Conservation (phyloP, 2,888 invertebrate species). For the Chrysolina oricalcia region DNA sequence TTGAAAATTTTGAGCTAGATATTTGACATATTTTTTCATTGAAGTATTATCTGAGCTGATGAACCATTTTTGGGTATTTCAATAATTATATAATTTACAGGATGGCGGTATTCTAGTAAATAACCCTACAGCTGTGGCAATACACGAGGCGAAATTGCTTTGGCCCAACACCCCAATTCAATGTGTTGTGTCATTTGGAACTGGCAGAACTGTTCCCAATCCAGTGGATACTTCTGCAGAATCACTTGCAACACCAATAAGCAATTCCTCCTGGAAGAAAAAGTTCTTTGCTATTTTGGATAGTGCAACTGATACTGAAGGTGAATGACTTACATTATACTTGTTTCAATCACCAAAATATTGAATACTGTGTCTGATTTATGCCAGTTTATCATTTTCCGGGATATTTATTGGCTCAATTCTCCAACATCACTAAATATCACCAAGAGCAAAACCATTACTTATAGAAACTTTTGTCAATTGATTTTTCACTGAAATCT, state of each 20-base stretch:
- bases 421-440: too few relatives aligned
- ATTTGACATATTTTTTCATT: too few relatives aligned
- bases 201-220: conserved; percentile 76
- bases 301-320: conserved; percentile 91
- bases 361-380: too few relatives aligned
- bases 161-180: conserved; percentile 85
- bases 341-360: too few relatives aligned
- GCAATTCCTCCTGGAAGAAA: conserved; percentile 80
- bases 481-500: too few relatives aligned
- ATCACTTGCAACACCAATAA: conserved; percentile 60
- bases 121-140: conserved; percentile 90
- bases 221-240: conserved; percentile 63
- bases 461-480: too few relatives aligned
- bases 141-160: conserved; percentile 89
- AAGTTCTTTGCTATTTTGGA: conserved; percentile 88
- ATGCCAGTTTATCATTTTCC: too few relatives aligned
- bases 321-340: conserved; percentile 68
- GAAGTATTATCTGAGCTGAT: too few relatives aligned
- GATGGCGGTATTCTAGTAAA: conserved; percentile 90
- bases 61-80: neutral
- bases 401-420: too few relatives aligned
- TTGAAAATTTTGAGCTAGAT: too few relatives aligned
- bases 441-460: too few relatives aligned
- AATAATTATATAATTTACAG: conserved; percentile 66
- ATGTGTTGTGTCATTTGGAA: conserved; percentile 90